Percentiles rank a stretch among this genome's conserved stretches.
These are phyloP conservation scores for Drosophila formosana DNA, from an alignment of 2,888 invertebrate genomes.

Conservation along the genomic window DNA sequence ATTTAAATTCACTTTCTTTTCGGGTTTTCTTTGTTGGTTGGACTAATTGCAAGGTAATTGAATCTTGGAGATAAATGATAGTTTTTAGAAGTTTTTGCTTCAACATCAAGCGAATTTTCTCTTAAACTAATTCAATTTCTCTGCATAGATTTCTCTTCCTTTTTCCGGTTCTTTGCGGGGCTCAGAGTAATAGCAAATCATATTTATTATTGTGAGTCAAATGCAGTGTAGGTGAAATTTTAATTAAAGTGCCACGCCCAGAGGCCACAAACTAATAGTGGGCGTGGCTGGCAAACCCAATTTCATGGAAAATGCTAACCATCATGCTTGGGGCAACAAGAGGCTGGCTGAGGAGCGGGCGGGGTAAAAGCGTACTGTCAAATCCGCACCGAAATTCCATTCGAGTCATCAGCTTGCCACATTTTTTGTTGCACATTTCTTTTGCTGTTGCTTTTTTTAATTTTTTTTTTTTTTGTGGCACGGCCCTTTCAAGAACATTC, in stretches of 20 bases:
- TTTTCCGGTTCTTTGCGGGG: not conserved
- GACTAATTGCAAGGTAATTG: not conserved
- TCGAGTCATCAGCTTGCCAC: constrained; percentile 54
- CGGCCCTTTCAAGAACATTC: constrained; percentile 54
- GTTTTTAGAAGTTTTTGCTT: not conserved
- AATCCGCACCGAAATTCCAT: constrained; percentile 46
- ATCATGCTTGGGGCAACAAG: not conserved
- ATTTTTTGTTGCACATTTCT: constrained; percentile 49
- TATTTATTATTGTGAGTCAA: constrained; percentile 58
- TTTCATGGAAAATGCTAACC: constrained; percentile 30
- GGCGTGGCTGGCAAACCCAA: constrained; percentile 34
- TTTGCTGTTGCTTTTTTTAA: constrained; percentile 33
- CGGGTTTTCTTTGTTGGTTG: not conserved
- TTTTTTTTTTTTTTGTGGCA: constrained; percentile 27
- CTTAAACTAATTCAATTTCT: not conserved
- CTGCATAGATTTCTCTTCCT: not conserved
- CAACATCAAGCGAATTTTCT: not conserved
- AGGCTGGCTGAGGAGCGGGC: not conserved
- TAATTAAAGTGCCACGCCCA: constrained; percentile 74
- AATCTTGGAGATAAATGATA: not conserved
- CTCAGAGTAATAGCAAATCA: constrained; percentile 41
- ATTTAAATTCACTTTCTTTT: no score
- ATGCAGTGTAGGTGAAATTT: constrained; percentile 57
- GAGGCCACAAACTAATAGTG: constrained; percentile 46
- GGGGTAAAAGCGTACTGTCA: constrained; percentile 39